Conservation (phyloP, 2,888 invertebrate genomes). For the Agrenia bidenticulata region DNA sequence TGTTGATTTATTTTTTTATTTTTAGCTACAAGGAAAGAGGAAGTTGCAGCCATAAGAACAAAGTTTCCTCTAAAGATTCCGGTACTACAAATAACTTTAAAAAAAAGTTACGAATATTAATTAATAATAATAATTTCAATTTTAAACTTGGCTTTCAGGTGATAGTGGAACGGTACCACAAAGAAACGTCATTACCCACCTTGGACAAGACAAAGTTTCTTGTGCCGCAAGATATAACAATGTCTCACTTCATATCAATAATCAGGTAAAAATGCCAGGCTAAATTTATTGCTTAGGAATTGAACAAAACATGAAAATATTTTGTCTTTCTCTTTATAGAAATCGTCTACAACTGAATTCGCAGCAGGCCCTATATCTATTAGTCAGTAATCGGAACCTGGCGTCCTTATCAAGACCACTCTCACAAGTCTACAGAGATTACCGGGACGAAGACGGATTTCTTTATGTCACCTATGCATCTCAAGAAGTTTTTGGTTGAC, state of each 20-base stretch:
- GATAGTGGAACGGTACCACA: slow-evolving; percentile 77
- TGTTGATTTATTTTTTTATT: slow-evolving; percentile 55
- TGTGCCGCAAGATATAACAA: slow-evolving; percentile 84
- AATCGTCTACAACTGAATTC: slow-evolving; percentile 65
- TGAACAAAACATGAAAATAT: too few relatives aligned
- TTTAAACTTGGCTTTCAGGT: too few relatives aligned
- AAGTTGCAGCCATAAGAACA: slow-evolving; percentile 73
- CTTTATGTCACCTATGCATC: slow-evolving; percentile 86
- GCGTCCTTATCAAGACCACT: slow-evolving; percentile 77
- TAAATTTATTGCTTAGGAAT: too few relatives aligned
- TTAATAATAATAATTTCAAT: too few relatives aligned
- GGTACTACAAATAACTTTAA: slow-evolving; percentile 58
- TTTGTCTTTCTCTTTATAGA: slow-evolving; percentile 55
- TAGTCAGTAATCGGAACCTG: slow-evolving; percentile 80
- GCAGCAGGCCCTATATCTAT: slow-evolving; percentile 75
- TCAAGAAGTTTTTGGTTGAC: slow-evolving; percentile 79
- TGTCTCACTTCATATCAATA: slow-evolving; percentile 83
- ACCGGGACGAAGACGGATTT: slow-evolving; percentile 79
- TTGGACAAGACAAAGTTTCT: slow-evolving; percentile 83
- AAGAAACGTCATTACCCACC: slow-evolving; percentile 73
- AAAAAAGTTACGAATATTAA: too few relatives aligned
- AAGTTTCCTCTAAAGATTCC: slow-evolving; percentile 80
- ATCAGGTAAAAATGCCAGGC: slow-evolving; percentile 65
- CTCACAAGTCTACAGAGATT: slow-evolving; percentile 75
- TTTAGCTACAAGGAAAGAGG: slow-evolving; percentile 70